These are phyloP conservation scores for Corythucha ciliata DNA, from an alignment of 2,888 invertebrate genomes.

Conservation along the genomic window DNA sequence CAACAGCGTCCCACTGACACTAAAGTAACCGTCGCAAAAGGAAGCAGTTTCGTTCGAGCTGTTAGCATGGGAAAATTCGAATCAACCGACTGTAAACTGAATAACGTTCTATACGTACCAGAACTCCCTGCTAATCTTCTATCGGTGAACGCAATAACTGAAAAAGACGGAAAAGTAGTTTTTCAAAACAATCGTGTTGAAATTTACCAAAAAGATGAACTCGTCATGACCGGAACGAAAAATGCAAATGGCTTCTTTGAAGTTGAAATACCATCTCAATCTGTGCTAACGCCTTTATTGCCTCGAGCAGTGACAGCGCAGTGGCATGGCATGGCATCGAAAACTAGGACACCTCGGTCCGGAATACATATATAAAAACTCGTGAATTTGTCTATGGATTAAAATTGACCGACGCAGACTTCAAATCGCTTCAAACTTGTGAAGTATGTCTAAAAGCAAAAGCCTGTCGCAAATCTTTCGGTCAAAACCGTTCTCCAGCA, in stretches of 20 bases:
- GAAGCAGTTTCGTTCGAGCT: too few relatives aligned
- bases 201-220: slow-evolving; percentile 7
- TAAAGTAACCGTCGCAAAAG: too few relatives aligned
- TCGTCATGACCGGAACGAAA: slow-evolving; percentile 1
- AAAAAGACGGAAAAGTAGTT: slow-evolving; percentile 5
- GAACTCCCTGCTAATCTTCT: slow-evolving; percentile 7
- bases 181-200: slow-evolving; percentile 2
- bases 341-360: slow-evolving; percentile 9
- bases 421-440: neutral
- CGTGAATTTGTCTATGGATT: too few relatives aligned
- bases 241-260: slow-evolving; percentile 9
- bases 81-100: too few relatives aligned
- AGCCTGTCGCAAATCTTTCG: slow-evolving; percentile 13
- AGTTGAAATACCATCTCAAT: too few relatives aligned
- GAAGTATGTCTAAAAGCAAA: slow-evolving; percentile 11
- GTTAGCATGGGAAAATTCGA: too few relatives aligned
- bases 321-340: slow-evolving; percentile 4
- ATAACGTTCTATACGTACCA: slow-evolving; percentile 2
- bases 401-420: neutral
- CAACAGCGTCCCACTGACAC: too few relatives aligned
- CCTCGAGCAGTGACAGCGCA: too few relatives aligned
- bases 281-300: too few relatives aligned
- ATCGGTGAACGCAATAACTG: slow-evolving; percentile 9
- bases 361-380: too few relatives aligned
- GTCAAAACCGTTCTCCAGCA: neutral